phyloP scores from a whole-genome alignment of 2,888 invertebrate species.

The Drosophila setosimentum region DNA sequence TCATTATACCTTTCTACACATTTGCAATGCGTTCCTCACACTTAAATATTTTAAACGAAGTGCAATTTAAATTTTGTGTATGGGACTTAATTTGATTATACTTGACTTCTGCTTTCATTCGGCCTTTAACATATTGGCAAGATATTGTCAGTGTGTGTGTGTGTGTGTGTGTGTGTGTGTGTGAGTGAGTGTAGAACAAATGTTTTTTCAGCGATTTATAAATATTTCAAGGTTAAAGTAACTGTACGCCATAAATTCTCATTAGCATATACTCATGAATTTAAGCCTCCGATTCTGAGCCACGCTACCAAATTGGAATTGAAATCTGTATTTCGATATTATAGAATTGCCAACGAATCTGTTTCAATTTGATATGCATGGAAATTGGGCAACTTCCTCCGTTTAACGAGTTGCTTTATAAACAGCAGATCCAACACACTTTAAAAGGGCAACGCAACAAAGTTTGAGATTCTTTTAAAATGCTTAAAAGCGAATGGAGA shows the following conservation, averaged over 20 bases:
- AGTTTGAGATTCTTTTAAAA: background rate
- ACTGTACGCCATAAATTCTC: background rate
- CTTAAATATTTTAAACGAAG: background rate
- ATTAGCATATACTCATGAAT: slow-evolving; percentile 3
- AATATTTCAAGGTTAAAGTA: background rate
- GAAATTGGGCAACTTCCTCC: slow-evolving; percentile 21
- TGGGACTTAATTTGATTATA: slow-evolving; percentile 1
- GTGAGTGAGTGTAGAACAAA: background rate
- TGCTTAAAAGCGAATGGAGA: background rate
- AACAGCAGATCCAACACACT: background rate
- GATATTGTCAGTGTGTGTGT: background rate
- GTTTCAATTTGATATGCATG: slow-evolving; percentile 10
- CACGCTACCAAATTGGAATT: slow-evolving; percentile 18
- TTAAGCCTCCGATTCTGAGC: slow-evolving; percentile 14
- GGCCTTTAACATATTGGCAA: background rate
- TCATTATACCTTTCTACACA: background rate
- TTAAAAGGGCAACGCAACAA: slow-evolving; percentile 9
- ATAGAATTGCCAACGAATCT: slow-evolving; percentile 12
- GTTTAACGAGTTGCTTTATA: slow-evolving; percentile 1
- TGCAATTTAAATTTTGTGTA: background rate
- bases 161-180: background rate
- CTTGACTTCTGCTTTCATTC: background rate
- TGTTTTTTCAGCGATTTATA: background rate
- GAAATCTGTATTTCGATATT: slow-evolving; percentile 5
- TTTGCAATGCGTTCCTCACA: background rate